Evolutionary conservation across 92 coral and sea anemone genomes (phyloP), one percentile per base, ranked within the genome.

Genomic region (Phenganax marumi): DNA sequence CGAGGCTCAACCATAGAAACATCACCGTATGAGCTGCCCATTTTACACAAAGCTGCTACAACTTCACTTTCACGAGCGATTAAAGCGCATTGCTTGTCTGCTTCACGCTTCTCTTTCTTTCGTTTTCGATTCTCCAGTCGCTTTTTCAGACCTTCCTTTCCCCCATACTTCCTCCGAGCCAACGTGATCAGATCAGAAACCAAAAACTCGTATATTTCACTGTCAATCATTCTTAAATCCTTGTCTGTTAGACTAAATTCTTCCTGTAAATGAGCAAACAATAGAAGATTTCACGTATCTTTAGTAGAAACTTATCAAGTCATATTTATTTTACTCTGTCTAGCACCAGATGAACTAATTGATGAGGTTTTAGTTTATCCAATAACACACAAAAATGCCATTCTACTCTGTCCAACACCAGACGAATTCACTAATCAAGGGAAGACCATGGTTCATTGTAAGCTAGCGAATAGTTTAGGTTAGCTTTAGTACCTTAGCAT

Each of bases 161-260:
- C 89, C 21, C 97, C 97, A 76, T 95, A 95, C 77, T 95, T 95
- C 26, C 85, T 85, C 60, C 98, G 84, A 75, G 98, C 98, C 76
- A 95, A 85, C 50, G 92, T 95, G 68, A 89, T 92, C 21, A 95
- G 93, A 77, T 95, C 96, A 12, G 98, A 89, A 24, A 95, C 98
- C 68, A 95, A 65, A 82, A 89, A 95, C 74, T 95, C 97, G 52
- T 95, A 95, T 19, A 97, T 92, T 81, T 92, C 93, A 73, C 91
- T 91, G 84, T 92, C 97, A 69, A 95, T 71, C 24, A 92, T 66
- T 58, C 91, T 85, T 12, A 95, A 91, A 70, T 95, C 98, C 75
- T 92, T 95, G 72, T 95, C 98, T 26, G 98, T 95, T 74, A 95
- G 79, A 68, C 98, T 95, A 65, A 95, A 95, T 83, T 95, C 97